Evolutionary conservation across 2,113 vertebrate species (phyloP).

Genomic region (Gnathonemus longibarbis): DNA sequence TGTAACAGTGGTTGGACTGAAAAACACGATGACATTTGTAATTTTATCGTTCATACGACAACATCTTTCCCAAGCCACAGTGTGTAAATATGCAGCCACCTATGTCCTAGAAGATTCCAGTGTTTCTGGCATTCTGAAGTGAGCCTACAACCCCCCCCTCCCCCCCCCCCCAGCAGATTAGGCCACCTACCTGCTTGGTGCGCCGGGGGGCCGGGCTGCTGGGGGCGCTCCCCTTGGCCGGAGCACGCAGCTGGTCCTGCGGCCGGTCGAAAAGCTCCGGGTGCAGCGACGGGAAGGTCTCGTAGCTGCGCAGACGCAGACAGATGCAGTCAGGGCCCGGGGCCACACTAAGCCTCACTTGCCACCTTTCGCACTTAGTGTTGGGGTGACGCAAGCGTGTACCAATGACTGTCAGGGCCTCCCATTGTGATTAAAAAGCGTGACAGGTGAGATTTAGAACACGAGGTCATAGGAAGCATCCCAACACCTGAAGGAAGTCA

Average conservation of each 20-base stretch:
- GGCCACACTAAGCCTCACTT: neutral
- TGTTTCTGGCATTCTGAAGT: no score
- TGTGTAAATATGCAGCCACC: neutral
- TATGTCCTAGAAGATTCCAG: neutral
- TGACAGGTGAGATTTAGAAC: neutral
- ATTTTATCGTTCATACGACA: neutral
- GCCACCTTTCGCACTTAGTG: neutral
- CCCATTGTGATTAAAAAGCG: neutral
- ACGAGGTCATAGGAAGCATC: neutral
- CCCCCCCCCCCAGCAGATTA: neutral
- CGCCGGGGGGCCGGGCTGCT: constrained; percentile 84
- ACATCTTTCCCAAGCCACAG: neutral
- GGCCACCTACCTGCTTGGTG: constrained; percentile 78
- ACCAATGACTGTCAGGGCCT: neutral
- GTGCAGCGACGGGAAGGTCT: constrained; percentile 73
- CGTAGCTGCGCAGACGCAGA: constrained; percentile 60
- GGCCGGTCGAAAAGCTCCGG: constrained; percentile 75
- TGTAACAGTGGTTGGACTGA: neutral
- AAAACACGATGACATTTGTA: neutral
- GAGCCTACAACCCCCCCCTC: neutral
- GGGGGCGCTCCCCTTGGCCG: constrained; percentile 74
- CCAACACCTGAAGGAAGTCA: neutral
- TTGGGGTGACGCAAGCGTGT: neutral
- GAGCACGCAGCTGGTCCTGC: constrained; percentile 68
- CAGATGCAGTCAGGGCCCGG: neutral